Evolutionary conservation across 2,113 vertebrate species (phyloP), one percentile per base, ranked within the genome.

Genomic region (Poeciliopsis prolifica): DNA sequence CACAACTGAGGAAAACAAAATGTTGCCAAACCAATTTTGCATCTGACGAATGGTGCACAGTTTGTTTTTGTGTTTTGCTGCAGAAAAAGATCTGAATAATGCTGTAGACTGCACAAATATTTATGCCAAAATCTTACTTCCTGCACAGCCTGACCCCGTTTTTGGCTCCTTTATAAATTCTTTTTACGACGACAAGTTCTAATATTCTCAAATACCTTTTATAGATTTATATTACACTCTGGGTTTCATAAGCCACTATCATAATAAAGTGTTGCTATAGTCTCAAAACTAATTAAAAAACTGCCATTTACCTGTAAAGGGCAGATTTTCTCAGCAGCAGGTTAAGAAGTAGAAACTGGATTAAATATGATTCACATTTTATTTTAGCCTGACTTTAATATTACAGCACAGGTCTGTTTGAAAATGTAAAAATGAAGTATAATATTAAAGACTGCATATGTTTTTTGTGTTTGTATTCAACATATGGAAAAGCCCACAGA

Each of bases 401-500:
- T 14, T 61, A 10, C 6, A 4, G 22, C n/a, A 60, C 13, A 30
- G 2, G 51, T 22, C 22, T 58, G 19, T 58, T 58, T 58, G 24
- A 8, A 58, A 48, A 37, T 37, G 35, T 37, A 37, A 37, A 37
- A 37, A 11, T 37, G 12, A 37, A 37, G 35, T 37, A 37, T 37
- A 37, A 37, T 37, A 37, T 28, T 28, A 28, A 28, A 48, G 66
- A 48, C 13, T 30, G 19, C 42, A 37, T 12, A 37, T 3, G 10
- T 37, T 37, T 37, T 9, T 35, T 35, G 30, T 30, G 1, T 30
- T 22, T 31, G 42, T 28, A 17, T 71, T 33, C 42, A 31, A 13
- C 58, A 72, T 19, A 54, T 58, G 17, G 61, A 61, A 60, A 66
- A 29, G 48, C 35, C 19, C 35, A 24, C 54, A 61, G 72, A 68